Evolutionary conservation across 1,140 invertebrate species (phyloP).

Genomic region (Zaprionus camerounensis): DNA sequence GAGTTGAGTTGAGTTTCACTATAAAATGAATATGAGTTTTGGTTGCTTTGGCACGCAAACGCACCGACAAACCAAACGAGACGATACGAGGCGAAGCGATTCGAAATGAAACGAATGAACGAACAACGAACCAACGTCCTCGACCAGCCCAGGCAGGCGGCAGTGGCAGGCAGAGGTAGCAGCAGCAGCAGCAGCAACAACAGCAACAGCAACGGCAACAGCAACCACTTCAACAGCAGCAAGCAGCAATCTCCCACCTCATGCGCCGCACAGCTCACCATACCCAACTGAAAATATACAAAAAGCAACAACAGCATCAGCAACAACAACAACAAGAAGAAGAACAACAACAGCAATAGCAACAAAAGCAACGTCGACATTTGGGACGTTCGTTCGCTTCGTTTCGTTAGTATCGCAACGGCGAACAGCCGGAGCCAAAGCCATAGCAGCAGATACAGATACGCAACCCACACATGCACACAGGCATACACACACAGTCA

Average conservation of each 20-base stretch:
- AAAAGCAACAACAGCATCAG: slow-evolving; percentile 58
- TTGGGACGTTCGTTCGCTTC: slow-evolving; percentile 77
- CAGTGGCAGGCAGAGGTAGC: slow-evolving; percentile 40
- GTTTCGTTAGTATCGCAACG: slow-evolving; percentile 69
- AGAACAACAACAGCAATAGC: slow-evolving; percentile 19
- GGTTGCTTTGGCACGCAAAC: slow-evolving; percentile 74
- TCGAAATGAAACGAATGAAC: slow-evolving; percentile 47
- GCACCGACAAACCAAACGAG: slow-evolving; percentile 56
- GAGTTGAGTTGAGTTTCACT: slow-evolving; percentile 61
- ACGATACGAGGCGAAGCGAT: slow-evolving; percentile 26
- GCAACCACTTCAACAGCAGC: slow-evolving; percentile 45
- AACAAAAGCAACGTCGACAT: slow-evolving; percentile 60
- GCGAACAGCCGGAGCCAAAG: slow-evolving; percentile 67
- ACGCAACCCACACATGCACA: slow-evolving; percentile 47
- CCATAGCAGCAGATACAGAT: slow-evolving; percentile 66
- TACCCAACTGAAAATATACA: slow-evolving; percentile 71
- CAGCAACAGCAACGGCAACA: slow-evolving; percentile 28
- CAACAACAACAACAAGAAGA: slow-evolving; percentile 31
- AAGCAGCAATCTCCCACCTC: slow-evolving; percentile 47
- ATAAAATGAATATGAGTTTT: slow-evolving; percentile 76
- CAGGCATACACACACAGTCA: slow-evolving; percentile 26
- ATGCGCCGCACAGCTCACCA: slow-evolving; percentile 32
- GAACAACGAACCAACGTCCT: slow-evolving; percentile 71
- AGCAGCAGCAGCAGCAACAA: slow-evolving; percentile 30
- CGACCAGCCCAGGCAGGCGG: slow-evolving; percentile 67